Base-by-base conservation (phyloP, 2,888 invertebrate genomes). In the Mythimna pallens region DNA sequence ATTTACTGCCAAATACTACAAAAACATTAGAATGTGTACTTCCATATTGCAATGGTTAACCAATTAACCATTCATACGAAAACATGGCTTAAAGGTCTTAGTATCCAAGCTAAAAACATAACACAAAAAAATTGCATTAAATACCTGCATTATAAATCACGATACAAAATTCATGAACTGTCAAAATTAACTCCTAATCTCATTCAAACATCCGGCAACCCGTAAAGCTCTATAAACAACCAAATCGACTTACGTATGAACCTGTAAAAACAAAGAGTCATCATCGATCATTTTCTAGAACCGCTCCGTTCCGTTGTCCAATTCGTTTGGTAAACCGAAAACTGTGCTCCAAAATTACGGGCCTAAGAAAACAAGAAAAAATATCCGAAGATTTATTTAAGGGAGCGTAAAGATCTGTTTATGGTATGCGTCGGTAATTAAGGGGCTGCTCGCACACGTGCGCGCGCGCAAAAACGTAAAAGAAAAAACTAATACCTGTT, bases 391-490 rank as follows among this genome's bases (percentile, higher is more conserved):
- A 96, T 96, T 96, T 96, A 96, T 96, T 96, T 96, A 96, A 96
- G 93, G 96, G 94, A 95, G 95, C 96, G 96, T 96, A 96, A 96
- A 96, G 95, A 96, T 96, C 95, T 96, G 96, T 96, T 96, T 96
- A 96, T 96, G 96, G 96, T 96, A 96, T 96, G 96, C 95, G 96
- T 94, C 92, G 92, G 95, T 96, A 96, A 96, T 96, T 96, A 96
- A 96, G 96, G 96, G 95, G 94, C 93, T 94, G 94, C 89, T 86
- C 89, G 93, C 94, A 95, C 95, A 95, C 95, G 96, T 95, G 96
- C 95, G 95, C 93, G 88, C 88, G 82, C 94, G 95, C 94, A 95
- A 94, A 95, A 95, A 95, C 92, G 92, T 90, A 91, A 88, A 92
- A 91, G 91, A 95, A 96, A 96, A 95, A 95, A 91, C 88, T 90